Conservation (phyloP, 2,113 vertebrate genomes). For the Hippocampus guttulatus region DNA sequence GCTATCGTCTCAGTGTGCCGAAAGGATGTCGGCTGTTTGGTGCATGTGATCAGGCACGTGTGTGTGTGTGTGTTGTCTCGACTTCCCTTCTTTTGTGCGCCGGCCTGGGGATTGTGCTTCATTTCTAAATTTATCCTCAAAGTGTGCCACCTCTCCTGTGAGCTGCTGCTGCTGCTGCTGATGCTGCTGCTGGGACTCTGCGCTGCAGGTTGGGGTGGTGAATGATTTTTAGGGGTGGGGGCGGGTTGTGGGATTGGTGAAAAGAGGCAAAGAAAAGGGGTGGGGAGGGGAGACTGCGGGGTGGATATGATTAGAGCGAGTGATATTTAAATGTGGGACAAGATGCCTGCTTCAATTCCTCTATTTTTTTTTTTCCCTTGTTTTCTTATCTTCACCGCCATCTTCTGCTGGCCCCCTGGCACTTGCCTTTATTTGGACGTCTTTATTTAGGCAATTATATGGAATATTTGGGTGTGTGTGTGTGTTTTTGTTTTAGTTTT, state of each 20-base stretch:
- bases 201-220: conserved; percentile 25
- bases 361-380: conserved; percentile 35
- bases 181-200: conserved; percentile 77
- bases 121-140: conserved; percentile 82
- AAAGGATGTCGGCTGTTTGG: conserved; percentile 15
- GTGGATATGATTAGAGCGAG: conserved; percentile 21
- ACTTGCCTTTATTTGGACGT: conserved; percentile 40
- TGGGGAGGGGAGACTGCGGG: background rate
- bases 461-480: conserved; percentile 24
- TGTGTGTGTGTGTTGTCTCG: conserved; percentile 35
- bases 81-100: conserved; percentile 42
- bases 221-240: conserved; percentile 12
- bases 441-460: conserved; percentile 36
- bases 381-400: conserved; percentile 79
- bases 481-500: background rate
- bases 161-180: conserved; percentile 85
- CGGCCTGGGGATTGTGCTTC: conserved; percentile 75
- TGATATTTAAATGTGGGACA: conserved; percentile 68
- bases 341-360: conserved; percentile 58
- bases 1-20: background rate
- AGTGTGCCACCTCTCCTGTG: conserved; percentile 92
- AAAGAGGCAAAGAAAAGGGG: conserved; percentile 3
- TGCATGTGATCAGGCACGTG: conserved; percentile 33
- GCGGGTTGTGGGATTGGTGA: conserved; percentile 27
- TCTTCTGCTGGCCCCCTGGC: conserved; percentile 45